Base-by-base conservation (phyloP, 2,113 vertebrate species). In the Herpailurus yagouaroundi region DNA sequence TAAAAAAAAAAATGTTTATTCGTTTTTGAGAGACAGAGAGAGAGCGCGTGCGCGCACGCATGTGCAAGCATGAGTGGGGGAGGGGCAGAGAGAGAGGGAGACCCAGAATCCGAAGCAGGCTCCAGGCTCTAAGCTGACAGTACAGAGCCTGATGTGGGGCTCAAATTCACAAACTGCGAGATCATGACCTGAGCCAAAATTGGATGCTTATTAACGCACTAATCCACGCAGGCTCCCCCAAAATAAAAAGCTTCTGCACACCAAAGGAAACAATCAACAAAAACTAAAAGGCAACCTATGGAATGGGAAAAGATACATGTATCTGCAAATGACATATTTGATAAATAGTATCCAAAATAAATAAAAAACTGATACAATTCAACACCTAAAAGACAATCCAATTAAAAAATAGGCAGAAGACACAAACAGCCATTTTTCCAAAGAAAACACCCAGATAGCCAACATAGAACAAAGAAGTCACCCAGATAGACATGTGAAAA, bases 11-110 rank as follows among this genome's bases (percentile, higher is more conserved):
- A 45, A 45, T 1, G 45, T 45, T 45, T 45, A 45, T 45, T 45
- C 8, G 45, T 45, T 45, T 45, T 45, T 45, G 45, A 45, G 45
- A 45, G 45, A 45, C 7, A 41, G 41, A 41, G 6, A 41, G 45
- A 45, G 45, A 9, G 45, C 0, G 45, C 7, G 45, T 0, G 8
- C 7, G 45, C 7, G 1, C 8, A 7, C 8, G 45, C 45, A 1
- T 41, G 41, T 41, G 41, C 45, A 45, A 45, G 45, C 45, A 45
- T 45, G 45, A 45, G 45, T 45, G 8, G 45, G 45, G 45, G 45
- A 45, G 45, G 45, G 45, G 45, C 45, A 9, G 45, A 45, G 45
- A 45, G 45, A 45, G 7, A 45, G 45, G 45, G 45, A 45, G 45
- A 45, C 45, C 45, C 45, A 45, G 45, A 45, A 45, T 45, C 45